phyloP scores from a whole-genome alignment of 1,140 invertebrate genomes.

The Drosophila navojoa region DNA sequence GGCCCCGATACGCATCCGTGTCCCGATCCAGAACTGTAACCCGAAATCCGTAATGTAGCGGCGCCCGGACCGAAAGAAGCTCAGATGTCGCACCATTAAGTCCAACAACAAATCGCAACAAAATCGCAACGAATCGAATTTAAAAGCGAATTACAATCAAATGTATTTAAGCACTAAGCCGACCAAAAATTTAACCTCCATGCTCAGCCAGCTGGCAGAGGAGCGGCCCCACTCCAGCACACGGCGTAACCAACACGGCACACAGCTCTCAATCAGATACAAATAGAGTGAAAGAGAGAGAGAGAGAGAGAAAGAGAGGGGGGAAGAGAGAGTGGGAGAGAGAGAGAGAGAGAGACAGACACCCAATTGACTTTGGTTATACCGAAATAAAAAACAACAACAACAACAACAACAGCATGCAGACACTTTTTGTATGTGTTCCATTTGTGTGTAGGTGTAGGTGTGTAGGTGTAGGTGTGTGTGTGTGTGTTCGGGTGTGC shows the following conservation, averaged over 20 bases:
- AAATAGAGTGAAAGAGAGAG: neutral
- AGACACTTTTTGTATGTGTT: conserved; percentile 33
- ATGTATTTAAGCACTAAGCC: conserved; percentile 79
- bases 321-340: neutral
- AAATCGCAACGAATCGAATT: conserved; percentile 76
- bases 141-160: conserved; percentile 82
- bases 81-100: conserved; percentile 79
- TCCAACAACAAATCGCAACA: conserved; percentile 77
- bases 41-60: neutral
- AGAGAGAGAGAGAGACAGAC: conserved; percentile 12
- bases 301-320: neutral
- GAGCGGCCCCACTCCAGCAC: neutral
- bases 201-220: neutral
- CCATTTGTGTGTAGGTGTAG: conserved; percentile 26
- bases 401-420: conserved; percentile 33
- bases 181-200: conserved; percentile 66
- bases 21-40: conserved; percentile 9
- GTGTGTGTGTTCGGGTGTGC: conserved; percentile 37
- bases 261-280: conserved; percentile 29
- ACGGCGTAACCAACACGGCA: neutral
- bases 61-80: conserved; percentile 24
- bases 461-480: conserved; percentile 36
- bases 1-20: conserved; percentile 32
- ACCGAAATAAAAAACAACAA: conserved; percentile 29
- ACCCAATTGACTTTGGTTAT: conserved; percentile 71